A percentile compares a stretch with the other conserved stretches of the same genome.
These are phyloP conservation scores for Nilaparvata lugens DNA, from an alignment of 1,140 invertebrate species.

Conservation along the genomic window DNA sequence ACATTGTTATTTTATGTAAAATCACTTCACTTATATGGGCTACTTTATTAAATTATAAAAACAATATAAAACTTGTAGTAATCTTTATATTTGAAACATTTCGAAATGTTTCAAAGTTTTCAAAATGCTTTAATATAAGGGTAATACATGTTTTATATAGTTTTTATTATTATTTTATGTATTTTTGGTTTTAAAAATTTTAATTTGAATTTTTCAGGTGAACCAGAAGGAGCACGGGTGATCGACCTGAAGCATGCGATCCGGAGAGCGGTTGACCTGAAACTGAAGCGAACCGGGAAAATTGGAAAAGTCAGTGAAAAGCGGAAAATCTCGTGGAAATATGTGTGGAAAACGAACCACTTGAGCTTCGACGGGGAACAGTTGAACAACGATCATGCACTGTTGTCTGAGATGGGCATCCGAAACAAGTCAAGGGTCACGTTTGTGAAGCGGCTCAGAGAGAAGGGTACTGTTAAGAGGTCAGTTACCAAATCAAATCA, in stretches of 20 bases:
- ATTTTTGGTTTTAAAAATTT: constrained; percentile 26
- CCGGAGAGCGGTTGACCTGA: constrained; percentile 44
- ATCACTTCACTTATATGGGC: too few relatives aligned
- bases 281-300: constrained; percentile 40
- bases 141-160: too few relatives aligned
- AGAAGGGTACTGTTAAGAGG: constrained; percentile 13
- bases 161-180: too few relatives aligned
- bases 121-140: too few relatives aligned
- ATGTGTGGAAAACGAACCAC: constrained; percentile 59
- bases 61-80: too few relatives aligned
- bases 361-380: constrained; percentile 48
- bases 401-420: constrained; percentile 53
- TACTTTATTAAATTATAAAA: too few relatives aligned
- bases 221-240: constrained; percentile 50
- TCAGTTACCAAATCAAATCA: too few relatives aligned
- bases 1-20: too few relatives aligned
- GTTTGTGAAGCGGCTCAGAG: constrained; percentile 45
- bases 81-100: too few relatives aligned
- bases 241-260: constrained; percentile 56
- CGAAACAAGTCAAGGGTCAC: constrained; percentile 49
- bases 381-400: constrained; percentile 46
- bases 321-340: constrained; percentile 52
- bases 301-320: constrained; percentile 43
- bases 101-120: too few relatives aligned
- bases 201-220: constrained; percentile 38